Percentiles rank a stretch among this genome's conserved stretches.
Evolutionary conservation across 2,113 vertebrate species (phyloP).

Genomic region (Puntigrus tetrazona): DNA sequence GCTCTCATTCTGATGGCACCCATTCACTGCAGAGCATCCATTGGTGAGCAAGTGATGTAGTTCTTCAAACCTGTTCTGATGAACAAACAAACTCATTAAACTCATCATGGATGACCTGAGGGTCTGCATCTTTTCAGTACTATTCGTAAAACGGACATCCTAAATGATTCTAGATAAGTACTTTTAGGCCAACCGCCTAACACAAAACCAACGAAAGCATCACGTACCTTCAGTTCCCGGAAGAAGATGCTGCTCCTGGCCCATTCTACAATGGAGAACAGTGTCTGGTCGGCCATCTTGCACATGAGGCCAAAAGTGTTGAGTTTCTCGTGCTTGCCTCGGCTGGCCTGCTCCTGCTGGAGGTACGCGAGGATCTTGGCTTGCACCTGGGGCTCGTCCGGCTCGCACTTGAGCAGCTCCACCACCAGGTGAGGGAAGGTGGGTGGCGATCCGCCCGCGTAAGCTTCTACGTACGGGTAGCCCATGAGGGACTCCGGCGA

Average conservation of each 20-base stretch:
- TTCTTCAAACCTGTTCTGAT: not conserved
- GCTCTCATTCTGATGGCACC: too few relatives aligned
- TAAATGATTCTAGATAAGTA: not conserved
- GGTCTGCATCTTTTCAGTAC: not conserved
- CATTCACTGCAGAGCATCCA: not conserved
- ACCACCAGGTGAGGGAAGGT: conserved; percentile 93
- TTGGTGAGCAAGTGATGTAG: not conserved
- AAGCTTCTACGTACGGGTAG: conserved; percentile 92
- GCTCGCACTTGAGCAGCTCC: conserved; percentile 97
- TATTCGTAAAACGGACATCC: not conserved
- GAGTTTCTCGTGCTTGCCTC: conserved; percentile 93
- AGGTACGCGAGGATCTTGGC: conserved; percentile 91
- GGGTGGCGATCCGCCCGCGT: conserved; percentile 89
- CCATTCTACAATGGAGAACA: conserved; percentile 99
- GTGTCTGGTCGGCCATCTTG: conserved; percentile 99
- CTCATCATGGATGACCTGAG: not conserved
- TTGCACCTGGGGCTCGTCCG: conserved; percentile 94
- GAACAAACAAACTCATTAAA: not conserved
- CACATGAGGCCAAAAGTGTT: conserved; percentile 98
- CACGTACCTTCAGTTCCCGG: conserved; percentile 94
- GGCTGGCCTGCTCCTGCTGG: conserved; percentile 94
- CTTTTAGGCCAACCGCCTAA: not conserved
- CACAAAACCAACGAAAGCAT: conserved; percentile 26
- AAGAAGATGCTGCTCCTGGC: conserved; percentile 98
- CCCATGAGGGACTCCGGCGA: conserved; percentile 97